Conservation (phyloP, 2,113 vertebrate species). For the Seriola dumerili region DNA sequence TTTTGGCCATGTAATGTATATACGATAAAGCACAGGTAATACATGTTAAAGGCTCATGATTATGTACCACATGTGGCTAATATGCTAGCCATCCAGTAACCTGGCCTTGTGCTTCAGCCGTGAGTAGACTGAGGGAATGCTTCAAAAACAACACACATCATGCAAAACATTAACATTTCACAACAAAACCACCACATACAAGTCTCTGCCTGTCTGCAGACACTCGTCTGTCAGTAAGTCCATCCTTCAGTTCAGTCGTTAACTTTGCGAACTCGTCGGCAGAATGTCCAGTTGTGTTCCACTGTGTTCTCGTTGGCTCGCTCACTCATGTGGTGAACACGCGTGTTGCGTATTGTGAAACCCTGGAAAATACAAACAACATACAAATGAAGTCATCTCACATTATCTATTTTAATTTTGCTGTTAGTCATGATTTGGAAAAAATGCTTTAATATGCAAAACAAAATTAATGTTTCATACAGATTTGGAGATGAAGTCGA, state of each 20-base stretch:
- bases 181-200: not conserved
- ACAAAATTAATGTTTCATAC: not conserved
- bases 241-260: slow-evolving; percentile 81
- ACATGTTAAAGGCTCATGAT: not conserved
- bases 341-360: slow-evolving; percentile 93
- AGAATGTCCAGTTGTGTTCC: slow-evolving; percentile 97
- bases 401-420: not conserved
- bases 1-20: not conserved
- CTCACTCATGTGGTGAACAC: slow-evolving; percentile 97
- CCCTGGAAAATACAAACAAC: slow-evolving; percentile 81
- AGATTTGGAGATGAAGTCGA: slow-evolving; percentile 94
- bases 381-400: not conserved
- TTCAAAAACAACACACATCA: not conserved
- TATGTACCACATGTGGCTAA: not conserved
- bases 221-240: not conserved
- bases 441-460: not conserved
- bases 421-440: not conserved
- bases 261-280: slow-evolving; percentile 89
- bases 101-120: not conserved
- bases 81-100: not conserved
- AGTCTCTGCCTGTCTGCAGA: not conserved
- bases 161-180: not conserved
- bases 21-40: not conserved
- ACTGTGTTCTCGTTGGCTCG: slow-evolving; percentile 97
- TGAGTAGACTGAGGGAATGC: not conserved